Base-by-base conservation (phyloP, 2,797 vertebrate species). In the Spheniscus humboldti region DNA sequence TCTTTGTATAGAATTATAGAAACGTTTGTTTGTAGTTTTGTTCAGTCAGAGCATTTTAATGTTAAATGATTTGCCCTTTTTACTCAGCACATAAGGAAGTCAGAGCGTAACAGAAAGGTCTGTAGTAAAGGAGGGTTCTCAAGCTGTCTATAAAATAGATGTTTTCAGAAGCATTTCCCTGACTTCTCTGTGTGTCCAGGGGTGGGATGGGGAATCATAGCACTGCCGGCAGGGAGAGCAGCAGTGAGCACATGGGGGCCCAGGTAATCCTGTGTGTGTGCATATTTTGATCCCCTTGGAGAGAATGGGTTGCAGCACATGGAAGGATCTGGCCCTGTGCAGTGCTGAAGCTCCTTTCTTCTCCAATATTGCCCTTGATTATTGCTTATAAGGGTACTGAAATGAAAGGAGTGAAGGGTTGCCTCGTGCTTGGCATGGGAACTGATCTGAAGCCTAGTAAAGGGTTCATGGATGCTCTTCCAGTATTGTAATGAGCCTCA, bases 121-220 rank as follows among this genome's bases (percentile, higher is more conserved):
- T 27, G 41, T 18, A 41, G 39, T 33, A 50, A 86, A 79, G 19
- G 16, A 84, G 7, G 3, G 2, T 52, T 90, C 39, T 59, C 35
- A 57, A 48, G n/a, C 15, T 71, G 9, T 35, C 57, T 74, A 41
- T 28, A 45, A 56, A 73, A 30, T 2, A 50, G 11, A 24, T 37
- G 3, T 68, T 95, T 89, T 82, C n/a, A 31, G 19, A 68, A 69
- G 16, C 12, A 7, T 64, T 89, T 82, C 28, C 18, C 41, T 67
- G 59, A 43, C 25, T 75, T 92, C 31, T 53, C 20, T 79, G 37
- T 2, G 3, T 82, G 31, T 47, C 11, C 11, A 27, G 16, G 24
- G 13, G 3, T 1, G 5, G 22, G 23, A n/a, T 47, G 18, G 3
- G 37, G 31, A 60, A 24, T 19, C 1, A 0, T 2, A 50, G n/a